Percentiles rank a stretch among this genome's conserved stretches.
These are phyloP conservation scores for Sitta carolinensis DNA, from an alignment of 2,797 vertebrate species.

Conservation along the genomic window DNA sequence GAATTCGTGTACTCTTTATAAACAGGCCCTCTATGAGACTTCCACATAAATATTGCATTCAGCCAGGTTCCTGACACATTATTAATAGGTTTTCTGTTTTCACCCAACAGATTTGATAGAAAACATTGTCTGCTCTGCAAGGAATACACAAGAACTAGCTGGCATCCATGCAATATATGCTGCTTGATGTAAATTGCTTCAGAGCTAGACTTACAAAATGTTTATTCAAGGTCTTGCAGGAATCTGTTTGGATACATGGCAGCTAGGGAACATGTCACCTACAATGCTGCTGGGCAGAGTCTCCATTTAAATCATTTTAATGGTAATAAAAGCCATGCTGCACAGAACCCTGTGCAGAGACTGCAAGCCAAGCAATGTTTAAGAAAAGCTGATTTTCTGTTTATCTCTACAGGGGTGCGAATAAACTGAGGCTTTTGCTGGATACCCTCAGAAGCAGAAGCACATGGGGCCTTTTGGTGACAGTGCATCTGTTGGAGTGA, in stretches of 20 bases:
- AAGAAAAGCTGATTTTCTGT: neutral
- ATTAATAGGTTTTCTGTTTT: slow-evolving; percentile 64
- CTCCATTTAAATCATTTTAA: slow-evolving; percentile 68
- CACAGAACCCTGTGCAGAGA: neutral
- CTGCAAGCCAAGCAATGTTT: neutral
- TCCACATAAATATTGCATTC: slow-evolving; percentile 67
- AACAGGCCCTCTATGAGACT: slow-evolving; percentile 18
- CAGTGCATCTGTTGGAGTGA: neutral
- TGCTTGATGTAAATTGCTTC: slow-evolving; percentile 73
- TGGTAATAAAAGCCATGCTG: slow-evolving; percentile 16
- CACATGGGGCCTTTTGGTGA: neutral
- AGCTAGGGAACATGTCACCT: slow-evolving; percentile 64
- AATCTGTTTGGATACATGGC: slow-evolving; percentile 67
- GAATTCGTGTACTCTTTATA: neutral
- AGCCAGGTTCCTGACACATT: slow-evolving; percentile 36
- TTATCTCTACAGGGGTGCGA: neutral
- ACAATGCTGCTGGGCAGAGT: slow-evolving; percentile 31
- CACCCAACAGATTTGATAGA: slow-evolving; percentile 34
- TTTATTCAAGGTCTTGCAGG: slow-evolving; percentile 72
- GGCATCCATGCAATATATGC: slow-evolving; percentile 67
- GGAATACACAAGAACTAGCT: slow-evolving; percentile 61
- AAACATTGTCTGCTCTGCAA: slow-evolving; percentile 67
- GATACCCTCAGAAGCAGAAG: neutral
- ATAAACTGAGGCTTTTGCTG: neutral
- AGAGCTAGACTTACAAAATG: slow-evolving; percentile 56